Evolutionary conservation across 2,797 vertebrate genomes (phyloP).

Genomic region (Clarias pachynema): DNA sequence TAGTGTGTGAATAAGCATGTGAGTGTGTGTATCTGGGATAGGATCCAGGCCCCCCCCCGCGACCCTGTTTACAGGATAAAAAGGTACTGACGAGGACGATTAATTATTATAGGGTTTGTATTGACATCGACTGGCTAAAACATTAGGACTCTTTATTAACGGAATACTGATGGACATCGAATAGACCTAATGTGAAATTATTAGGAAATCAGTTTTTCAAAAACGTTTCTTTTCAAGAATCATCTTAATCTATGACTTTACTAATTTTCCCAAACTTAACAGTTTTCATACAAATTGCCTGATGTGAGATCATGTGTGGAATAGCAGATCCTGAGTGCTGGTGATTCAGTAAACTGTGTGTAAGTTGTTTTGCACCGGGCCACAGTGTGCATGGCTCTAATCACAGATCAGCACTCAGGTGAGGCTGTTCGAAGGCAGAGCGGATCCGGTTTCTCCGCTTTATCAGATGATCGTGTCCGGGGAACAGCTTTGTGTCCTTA

Average conservation of each 20-base stretch:
- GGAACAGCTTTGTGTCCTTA: conserved; percentile 75
- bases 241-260: not conserved
- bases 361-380: conserved; percentile 25
- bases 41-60: too few relatives aligned
- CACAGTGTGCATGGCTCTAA: conserved; percentile 29
- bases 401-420: conserved; percentile 61
- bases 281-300: not conserved
- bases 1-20: too few relatives aligned
- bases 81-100: too few relatives aligned
- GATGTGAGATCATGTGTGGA: not conserved
- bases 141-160: not conserved
- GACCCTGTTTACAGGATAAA: too few relatives aligned
- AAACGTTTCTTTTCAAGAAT: not conserved
- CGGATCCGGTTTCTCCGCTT: conserved; percentile 75
- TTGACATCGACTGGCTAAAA: not conserved
- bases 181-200: not conserved
- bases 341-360: conserved; percentile 17
- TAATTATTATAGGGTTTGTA: not conserved
- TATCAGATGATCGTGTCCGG: conserved; percentile 72
- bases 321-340: not conserved
- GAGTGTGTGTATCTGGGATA: too few relatives aligned
- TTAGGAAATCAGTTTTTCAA: not conserved
- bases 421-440: conserved; percentile 61
- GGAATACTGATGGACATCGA: not conserved
- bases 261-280: not conserved